A percentile compares a stretch with the other conserved stretches of the same genome.
Evolutionary conservation across 2,797 vertebrate genomes (phyloP).

Genomic region (Rhadinocentrus ornatus): DNA sequence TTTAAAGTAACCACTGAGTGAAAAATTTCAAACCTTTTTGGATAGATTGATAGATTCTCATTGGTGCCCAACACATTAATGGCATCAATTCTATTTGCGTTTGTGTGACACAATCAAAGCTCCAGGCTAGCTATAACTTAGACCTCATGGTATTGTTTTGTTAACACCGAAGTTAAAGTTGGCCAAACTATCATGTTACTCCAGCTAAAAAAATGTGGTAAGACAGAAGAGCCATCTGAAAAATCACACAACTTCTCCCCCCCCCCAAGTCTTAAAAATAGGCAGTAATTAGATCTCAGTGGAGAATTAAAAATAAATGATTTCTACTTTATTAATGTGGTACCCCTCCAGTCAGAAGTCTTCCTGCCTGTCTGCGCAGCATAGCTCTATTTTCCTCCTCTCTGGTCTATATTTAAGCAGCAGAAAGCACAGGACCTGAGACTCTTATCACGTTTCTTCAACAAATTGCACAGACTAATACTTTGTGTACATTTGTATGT

Average conservation of each 20-base stretch:
- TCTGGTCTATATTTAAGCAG: slow-evolving; percentile 78
- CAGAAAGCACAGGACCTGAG: slow-evolving; percentile 47
- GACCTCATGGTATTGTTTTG: slow-evolving; percentile 6
- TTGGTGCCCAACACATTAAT: not conserved
- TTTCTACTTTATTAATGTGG: slow-evolving; percentile 87
- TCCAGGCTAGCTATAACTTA: not conserved
- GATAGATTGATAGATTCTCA: not conserved
- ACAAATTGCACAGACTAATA: slow-evolving; percentile 57
- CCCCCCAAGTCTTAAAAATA: slow-evolving; percentile 81
- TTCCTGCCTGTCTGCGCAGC: slow-evolving; percentile 68
- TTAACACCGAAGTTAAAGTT: slow-evolving; percentile 11
- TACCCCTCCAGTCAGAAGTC: slow-evolving; percentile 68
- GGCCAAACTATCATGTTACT: slow-evolving; percentile 28
- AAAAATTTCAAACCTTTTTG: not conserved
- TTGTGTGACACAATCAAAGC: not conserved
- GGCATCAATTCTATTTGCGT: not conserved
- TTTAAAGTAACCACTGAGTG: not conserved
- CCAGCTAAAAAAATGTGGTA: slow-evolving; percentile 10
- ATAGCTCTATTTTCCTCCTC: slow-evolving; percentile 35
- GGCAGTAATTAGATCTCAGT: slow-evolving; percentile 87
- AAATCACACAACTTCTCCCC: slow-evolving; percentile 67
- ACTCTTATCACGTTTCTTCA: slow-evolving; percentile 70
- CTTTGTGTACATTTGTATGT: slow-evolving; percentile 27
- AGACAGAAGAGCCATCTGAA: slow-evolving; percentile 63
- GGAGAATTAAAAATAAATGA: slow-evolving; percentile 90